These are phyloP conservation scores for Bucorvus abyssinicus DNA, from an alignment of 2,797 vertebrate genomes.

Conservation along the genomic window DNA sequence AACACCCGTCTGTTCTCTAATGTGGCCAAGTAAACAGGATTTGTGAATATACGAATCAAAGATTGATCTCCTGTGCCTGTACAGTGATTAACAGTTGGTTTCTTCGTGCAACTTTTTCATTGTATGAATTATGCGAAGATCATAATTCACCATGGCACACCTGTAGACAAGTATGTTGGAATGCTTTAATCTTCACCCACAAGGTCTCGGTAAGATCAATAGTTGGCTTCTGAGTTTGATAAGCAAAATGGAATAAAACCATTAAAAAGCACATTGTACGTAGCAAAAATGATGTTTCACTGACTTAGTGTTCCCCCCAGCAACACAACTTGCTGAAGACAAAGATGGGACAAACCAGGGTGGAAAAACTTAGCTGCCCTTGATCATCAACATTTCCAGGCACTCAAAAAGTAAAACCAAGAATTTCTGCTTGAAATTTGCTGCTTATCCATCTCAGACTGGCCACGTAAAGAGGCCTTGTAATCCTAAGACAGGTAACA, in stretches of 20 bases:
- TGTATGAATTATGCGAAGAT: conserved; percentile 69
- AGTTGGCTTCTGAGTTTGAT: conserved; percentile 64
- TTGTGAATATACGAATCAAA: conserved; percentile 88
- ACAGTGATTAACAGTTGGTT: conserved; percentile 83
- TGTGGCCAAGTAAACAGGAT: conserved; percentile 90
- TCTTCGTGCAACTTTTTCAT: conserved; percentile 78
- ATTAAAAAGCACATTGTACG: conserved; percentile 45
- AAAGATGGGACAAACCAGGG: not conserved
- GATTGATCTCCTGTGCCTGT: conserved; percentile 88
- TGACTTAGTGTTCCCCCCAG: conserved; percentile 23
- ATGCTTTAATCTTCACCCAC: conserved; percentile 76
- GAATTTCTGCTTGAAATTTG: not conserved
- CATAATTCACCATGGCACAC: conserved; percentile 79
- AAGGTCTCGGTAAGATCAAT: conserved; percentile 62
- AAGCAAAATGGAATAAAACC: conserved; percentile 69
- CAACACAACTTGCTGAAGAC: conserved; percentile 37
- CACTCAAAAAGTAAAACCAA: not conserved
- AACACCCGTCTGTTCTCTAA: conserved; percentile 82
- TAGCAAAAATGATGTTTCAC: conserved; percentile 54
- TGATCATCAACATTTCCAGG: not conserved
- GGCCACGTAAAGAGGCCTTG: not conserved
- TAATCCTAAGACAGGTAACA: not conserved
- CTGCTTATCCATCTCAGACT: not conserved
- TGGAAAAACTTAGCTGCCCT: not conserved
- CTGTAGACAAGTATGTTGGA: conserved; percentile 79